These are phyloP conservation scores for Lamprotornis superbus DNA, from an alignment of 2,113 vertebrate species.

Conservation along the genomic window DNA sequence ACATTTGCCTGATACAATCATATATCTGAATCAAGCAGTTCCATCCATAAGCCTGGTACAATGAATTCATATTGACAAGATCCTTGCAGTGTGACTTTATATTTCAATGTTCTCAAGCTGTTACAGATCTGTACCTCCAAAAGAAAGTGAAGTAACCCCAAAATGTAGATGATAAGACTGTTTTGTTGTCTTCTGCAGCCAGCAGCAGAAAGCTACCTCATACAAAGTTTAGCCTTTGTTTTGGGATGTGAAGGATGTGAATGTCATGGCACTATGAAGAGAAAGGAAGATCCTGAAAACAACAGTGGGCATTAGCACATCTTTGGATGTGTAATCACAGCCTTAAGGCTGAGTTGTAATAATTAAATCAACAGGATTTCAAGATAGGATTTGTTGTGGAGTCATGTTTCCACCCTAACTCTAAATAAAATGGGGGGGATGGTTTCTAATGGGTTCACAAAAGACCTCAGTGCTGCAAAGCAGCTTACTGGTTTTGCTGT, in stretches of 20 bases:
- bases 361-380: background rate
- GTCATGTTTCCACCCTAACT: background rate
- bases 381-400: background rate
- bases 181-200: background rate
- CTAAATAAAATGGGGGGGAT: background rate
- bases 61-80: background rate
- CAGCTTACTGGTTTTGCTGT: background rate
- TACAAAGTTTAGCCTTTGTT: background rate
- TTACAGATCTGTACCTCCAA: background rate
- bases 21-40: background rate
- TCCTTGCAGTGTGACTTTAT: background rate
- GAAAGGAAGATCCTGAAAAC: background rate
- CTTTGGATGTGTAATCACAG: background rate
- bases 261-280: background rate
- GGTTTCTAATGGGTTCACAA: background rate
- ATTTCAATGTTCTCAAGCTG: background rate
- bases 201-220: background rate
- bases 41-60: background rate
- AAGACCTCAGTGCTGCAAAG: background rate
- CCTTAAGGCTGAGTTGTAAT: background rate
- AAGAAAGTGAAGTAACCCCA: background rate
- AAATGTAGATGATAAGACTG: background rate
- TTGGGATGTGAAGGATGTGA: background rate
- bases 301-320: background rate
- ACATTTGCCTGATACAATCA: background rate